Conservation (phyloP, 2,113 vertebrate species). For the Ardeotis arabs region DNA sequence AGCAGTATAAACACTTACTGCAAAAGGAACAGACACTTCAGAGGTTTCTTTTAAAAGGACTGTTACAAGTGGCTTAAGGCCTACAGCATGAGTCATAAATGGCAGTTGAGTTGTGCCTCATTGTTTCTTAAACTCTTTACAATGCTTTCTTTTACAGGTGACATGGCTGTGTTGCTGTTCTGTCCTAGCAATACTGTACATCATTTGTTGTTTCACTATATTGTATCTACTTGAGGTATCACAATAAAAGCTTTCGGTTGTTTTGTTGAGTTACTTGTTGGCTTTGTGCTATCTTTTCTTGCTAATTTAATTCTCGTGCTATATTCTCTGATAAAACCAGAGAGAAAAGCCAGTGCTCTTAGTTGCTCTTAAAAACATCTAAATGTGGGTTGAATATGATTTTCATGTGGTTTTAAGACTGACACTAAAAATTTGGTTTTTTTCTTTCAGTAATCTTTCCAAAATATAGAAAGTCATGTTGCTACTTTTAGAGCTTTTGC, state of each 20-base stretch:
- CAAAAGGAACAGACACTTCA: constrained; percentile 40
- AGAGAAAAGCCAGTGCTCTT: not conserved
- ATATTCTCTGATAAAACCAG: not conserved
- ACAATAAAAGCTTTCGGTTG: constrained; percentile 90
- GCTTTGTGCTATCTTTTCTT: not conserved
- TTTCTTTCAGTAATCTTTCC: not conserved
- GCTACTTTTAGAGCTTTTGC: not conserved
- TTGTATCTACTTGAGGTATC: constrained; percentile 88
- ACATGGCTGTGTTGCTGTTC: constrained; percentile 81
- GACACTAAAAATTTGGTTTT: not conserved
- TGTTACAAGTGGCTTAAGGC: constrained; percentile 75
- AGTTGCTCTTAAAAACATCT: not conserved
- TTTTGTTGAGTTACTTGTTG: constrained; percentile 62
- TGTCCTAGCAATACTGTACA: constrained; percentile 86
- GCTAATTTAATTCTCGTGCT: not conserved
- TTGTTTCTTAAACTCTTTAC: constrained; percentile 74
- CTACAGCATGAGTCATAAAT: constrained; percentile 83
- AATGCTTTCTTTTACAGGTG: constrained; percentile 78
- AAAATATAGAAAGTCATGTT: not conserved
- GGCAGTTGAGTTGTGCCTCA: constrained; percentile 81
- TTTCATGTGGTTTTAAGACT: not conserved
- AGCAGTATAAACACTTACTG: not conserved
- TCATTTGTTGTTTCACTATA: constrained; percentile 90
- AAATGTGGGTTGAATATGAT: not conserved
- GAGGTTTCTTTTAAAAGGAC: constrained; percentile 75